A percentile compares a stretch with the other conserved stretches of the same genome.
Evolutionary conservation across 2,888 invertebrate genomes (phyloP).

Genomic region (Napeogenes sylphis): DNA sequence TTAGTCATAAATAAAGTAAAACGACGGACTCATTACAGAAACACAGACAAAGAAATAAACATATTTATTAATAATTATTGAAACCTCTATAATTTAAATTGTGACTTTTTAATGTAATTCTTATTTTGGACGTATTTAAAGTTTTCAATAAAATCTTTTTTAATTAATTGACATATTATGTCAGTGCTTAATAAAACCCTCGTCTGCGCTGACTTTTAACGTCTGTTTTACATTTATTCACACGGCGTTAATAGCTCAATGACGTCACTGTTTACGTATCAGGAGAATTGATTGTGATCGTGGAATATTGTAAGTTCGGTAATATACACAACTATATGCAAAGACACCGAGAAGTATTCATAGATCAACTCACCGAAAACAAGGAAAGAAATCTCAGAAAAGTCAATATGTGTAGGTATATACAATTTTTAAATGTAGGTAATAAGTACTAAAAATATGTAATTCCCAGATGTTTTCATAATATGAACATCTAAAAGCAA

Average conservation of each 20-base stretch:
- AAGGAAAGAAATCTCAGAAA: constrained; percentile 82
- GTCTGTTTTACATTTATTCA: constrained; percentile 20
- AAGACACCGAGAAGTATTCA: constrained; percentile 87
- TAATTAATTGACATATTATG: background rate
- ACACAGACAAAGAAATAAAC: too few species aligned
- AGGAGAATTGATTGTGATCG: constrained; percentile 94
- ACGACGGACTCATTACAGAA: too few species aligned
- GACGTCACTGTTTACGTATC: constrained; percentile 37
- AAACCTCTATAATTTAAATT: too few species aligned
- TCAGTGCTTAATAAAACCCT: background rate
- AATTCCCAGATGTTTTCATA: too few species aligned
- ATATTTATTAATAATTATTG: too few species aligned
- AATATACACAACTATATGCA: constrained; percentile 93
- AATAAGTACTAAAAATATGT: too few species aligned
- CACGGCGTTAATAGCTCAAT: constrained; percentile 12
- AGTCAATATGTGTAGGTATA: constrained; percentile 71
- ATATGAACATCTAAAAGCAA: too few species aligned
- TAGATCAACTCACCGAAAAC: constrained; percentile 88
- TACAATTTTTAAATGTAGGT: background rate
- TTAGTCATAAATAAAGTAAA: too few species aligned
- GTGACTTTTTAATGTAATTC: too few species aligned
- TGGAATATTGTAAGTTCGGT: constrained; percentile 96
- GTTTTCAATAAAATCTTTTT: too few species aligned
- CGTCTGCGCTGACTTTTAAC: constrained; percentile 9
- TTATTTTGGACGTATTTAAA: too few species aligned